Base-by-base conservation (phyloP, 2,797 vertebrate species). In the Spondyliosoma cantharus region DNA sequence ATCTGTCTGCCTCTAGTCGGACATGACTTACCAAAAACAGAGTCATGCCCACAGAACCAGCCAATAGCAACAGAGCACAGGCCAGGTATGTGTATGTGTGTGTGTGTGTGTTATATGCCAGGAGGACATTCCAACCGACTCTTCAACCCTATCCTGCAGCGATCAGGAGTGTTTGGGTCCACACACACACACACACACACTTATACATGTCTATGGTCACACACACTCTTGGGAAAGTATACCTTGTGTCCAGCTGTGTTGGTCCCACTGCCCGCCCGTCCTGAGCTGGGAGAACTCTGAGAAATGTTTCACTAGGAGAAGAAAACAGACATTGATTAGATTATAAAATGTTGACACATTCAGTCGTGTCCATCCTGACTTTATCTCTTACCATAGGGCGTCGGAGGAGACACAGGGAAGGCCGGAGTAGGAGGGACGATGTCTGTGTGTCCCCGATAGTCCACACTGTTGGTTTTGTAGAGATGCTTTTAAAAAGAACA, bases 391-490 rank as follows among this genome's bases (percentile, higher is more conserved):
- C 95, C 90, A 1, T 95, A 95, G 25, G 95, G 95, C 16, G 94
- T 96, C 43, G 95, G 95, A n/a, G 97, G 96, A 72, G 95, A 95
- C 76, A 97, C 91, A 0, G 96, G 95, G 90, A 96, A 97, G 19
- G 91, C 84, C 3, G 96, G 95, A 3, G 95, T 96, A 0, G 92
- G 43, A 3, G 94, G 91, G 57, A 93, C 49, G 1, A 87, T 17
- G 82, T 89, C 90, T 71, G 70, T 64, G 25, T 93, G 92, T 25
- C 91, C 78, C 83, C 80, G 88, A 60, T 92, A 74, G 7, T 94
- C 89, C 72, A 91, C 74, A 1, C 82, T 86, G 83, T 86, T 88
- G 59, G 89, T 76, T 52, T 92, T 93, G 58, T 32, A 49, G 17
- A 91, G 46, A 74, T 71, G 62, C 6, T 90, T 37, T 27, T 80